Evolutionary conservation across 2,113 vertebrate species (phyloP).

Genomic region (Macrotus californicus): DNA sequence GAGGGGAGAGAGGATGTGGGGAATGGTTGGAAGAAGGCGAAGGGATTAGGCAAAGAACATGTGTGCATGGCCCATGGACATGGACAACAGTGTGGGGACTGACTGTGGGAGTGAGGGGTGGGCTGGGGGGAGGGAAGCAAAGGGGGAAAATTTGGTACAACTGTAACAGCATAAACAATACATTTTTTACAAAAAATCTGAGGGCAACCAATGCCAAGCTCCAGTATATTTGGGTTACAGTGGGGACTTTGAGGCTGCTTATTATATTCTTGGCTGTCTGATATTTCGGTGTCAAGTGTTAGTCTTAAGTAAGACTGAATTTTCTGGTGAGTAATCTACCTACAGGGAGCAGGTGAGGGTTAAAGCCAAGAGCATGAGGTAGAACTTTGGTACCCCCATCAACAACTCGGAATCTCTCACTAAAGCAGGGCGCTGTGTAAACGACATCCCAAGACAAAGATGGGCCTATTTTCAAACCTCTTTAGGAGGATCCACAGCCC

Average conservation of each 20-base stretch:
- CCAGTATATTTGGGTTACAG: neutral
- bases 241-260: neutral
- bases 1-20: too few relatives aligned
- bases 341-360: neutral
- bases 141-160: too few relatives aligned
- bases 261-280: neutral
- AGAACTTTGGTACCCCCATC: neutral
- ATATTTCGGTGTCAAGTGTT: neutral
- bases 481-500: neutral
- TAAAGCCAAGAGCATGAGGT: neutral
- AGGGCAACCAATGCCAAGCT: neutral
- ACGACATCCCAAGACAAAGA: neutral
- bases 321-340: neutral
- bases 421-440: neutral
- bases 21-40: too few relatives aligned
- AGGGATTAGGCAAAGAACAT: too few relatives aligned
- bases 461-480: neutral
- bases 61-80: too few relatives aligned
- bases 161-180: too few relatives aligned
- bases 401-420: neutral
- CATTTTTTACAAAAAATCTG: neutral
- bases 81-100: too few relatives aligned
- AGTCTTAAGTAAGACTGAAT: neutral
- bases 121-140: too few relatives aligned
- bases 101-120: too few relatives aligned